Conservation (phyloP, 1,140 invertebrate genomes). For the Ostrea denselamellosa region DNA sequence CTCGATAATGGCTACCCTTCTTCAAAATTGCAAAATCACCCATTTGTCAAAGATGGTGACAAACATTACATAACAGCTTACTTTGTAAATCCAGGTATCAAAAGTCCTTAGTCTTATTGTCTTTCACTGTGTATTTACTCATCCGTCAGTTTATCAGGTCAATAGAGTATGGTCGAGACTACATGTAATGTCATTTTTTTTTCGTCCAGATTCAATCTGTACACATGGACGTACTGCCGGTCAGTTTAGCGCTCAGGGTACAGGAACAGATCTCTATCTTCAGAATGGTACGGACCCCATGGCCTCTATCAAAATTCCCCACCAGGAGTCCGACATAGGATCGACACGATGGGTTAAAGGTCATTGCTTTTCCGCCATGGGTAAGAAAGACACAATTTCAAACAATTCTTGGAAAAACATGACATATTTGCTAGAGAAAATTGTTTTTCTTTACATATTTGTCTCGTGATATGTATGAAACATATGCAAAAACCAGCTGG, state of each 20-base stretch:
- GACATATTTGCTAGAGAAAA: too few species aligned
- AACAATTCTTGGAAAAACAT: too few species aligned
- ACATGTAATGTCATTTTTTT: not conserved
- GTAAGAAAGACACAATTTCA: slow-evolving; percentile 53
- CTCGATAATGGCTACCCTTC: slow-evolving; percentile 48
- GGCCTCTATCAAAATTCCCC: slow-evolving; percentile 60
- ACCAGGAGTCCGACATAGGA: slow-evolving; percentile 54
- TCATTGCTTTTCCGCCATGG: slow-evolving; percentile 75
- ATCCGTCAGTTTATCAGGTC: not conserved
- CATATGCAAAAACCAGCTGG: too few species aligned
- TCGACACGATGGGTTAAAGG: slow-evolving; percentile 72
- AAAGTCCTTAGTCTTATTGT: not conserved
- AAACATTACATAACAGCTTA: slow-evolving; percentile 64
- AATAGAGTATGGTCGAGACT: not conserved
- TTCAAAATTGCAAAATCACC: slow-evolving; percentile 32
- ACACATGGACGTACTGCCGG: slow-evolving; percentile 57
- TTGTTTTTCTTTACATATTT: too few species aligned
- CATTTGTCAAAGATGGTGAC: slow-evolving; percentile 54
- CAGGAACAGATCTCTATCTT: slow-evolving; percentile 72
- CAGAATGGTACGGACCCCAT: slow-evolving; percentile 73
- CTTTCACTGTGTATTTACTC: not conserved
- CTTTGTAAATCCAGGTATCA: slow-evolving; percentile 65
- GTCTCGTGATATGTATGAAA: too few species aligned
- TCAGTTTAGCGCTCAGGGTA: slow-evolving; percentile 63
- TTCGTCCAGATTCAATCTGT: slow-evolving; percentile 54